These are phyloP conservation scores for Drosophila macrospina DNA, from an alignment of 2,888 invertebrate species.

Conservation along the genomic window DNA sequence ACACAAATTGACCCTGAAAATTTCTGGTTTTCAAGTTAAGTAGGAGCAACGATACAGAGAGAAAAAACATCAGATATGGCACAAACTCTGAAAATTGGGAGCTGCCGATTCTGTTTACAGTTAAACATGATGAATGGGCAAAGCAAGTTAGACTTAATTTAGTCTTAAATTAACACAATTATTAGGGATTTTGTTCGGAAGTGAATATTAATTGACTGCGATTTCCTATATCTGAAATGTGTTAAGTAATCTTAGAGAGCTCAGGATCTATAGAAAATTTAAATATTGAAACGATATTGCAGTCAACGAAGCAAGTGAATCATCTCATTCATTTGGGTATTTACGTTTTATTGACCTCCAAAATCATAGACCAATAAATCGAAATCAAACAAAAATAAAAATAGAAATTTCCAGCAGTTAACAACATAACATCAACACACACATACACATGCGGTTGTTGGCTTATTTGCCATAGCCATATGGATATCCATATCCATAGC, in stretches of 20 bases:
- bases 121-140: slow-evolving; percentile 26
- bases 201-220: not conserved
- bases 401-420: slow-evolving; percentile 57
- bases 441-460: slow-evolving; percentile 1
- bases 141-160: not conserved
- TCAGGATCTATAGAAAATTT: not conserved
- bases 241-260: not conserved
- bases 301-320: slow-evolving; percentile 53
- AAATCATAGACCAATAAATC: slow-evolving; percentile 50
- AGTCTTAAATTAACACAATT: slow-evolving; percentile 2
- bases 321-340: slow-evolving; percentile 66
- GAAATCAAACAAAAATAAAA: slow-evolving; percentile 62
- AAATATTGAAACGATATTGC: slow-evolving; percentile 3
- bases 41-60: slow-evolving; percentile 50
- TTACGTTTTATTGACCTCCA: slow-evolving; percentile 80
- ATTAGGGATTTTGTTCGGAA: slow-evolving; percentile 1
- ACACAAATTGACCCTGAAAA: slow-evolving; percentile 80
- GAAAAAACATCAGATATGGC: slow-evolving; percentile 31
- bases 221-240: slow-evolving; percentile 7
- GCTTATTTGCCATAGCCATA: slow-evolving; percentile 52
- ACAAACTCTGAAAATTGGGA: slow-evolving; percentile 28
- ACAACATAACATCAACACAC: slow-evolving; percentile 22
- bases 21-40: slow-evolving; percentile 77
- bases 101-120: slow-evolving; percentile 24
- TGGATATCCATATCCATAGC: slow-evolving; percentile 36